These are phyloP conservation scores for Cotesia vestalis DNA, from an alignment of 1,140 invertebrate species.

Conservation along the genomic window DNA sequence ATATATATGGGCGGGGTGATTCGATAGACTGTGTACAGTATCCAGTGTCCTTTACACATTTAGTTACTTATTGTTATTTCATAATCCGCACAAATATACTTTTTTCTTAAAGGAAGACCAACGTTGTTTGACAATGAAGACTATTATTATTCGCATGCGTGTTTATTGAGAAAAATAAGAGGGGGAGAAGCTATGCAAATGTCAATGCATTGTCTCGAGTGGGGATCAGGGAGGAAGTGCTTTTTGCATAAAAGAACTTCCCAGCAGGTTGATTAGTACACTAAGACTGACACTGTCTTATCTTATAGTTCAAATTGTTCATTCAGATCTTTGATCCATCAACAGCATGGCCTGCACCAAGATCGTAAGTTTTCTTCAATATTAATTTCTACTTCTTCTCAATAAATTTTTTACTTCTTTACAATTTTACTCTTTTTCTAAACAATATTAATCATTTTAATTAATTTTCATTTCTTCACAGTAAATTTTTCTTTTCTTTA, in stretches of 20 bases:
- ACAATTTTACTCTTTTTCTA: too few relatives aligned
- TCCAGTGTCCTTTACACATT: slow-evolving; percentile 12
- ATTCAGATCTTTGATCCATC: slow-evolving; percentile 27
- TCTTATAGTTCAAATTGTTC: slow-evolving; percentile 18
- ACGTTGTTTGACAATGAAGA: slow-evolving; percentile 35
- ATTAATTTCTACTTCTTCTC: too few relatives aligned
- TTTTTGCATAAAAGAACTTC: slow-evolving; percentile 50
- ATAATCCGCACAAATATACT: slow-evolving; percentile 41
- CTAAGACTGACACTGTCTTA: slow-evolving; percentile 23
- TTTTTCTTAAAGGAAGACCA: background rate
- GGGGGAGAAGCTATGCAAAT: slow-evolving; percentile 20
- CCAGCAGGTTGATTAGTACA: slow-evolving; percentile 29
- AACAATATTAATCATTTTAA: too few relatives aligned
- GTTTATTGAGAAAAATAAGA: slow-evolving; percentile 21
- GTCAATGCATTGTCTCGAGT: slow-evolving; percentile 28
- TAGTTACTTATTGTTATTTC: slow-evolving; percentile 43
- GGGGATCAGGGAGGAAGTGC: slow-evolving; percentile 41
- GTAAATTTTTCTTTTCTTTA: too few relatives aligned
- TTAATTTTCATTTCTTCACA: too few relatives aligned
- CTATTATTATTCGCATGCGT: slow-evolving; percentile 40
- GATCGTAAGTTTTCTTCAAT: slow-evolving; percentile 45
- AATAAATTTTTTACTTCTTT: too few relatives aligned
- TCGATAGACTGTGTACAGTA: background rate
- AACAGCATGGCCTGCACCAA: slow-evolving; percentile 50
- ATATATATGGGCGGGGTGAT: background rate